Evolutionary conservation across 2,888 invertebrate genomes (phyloP), one percentile per base, ranked within the genome.

Genomic region (Pelosia muscerda): DNA sequence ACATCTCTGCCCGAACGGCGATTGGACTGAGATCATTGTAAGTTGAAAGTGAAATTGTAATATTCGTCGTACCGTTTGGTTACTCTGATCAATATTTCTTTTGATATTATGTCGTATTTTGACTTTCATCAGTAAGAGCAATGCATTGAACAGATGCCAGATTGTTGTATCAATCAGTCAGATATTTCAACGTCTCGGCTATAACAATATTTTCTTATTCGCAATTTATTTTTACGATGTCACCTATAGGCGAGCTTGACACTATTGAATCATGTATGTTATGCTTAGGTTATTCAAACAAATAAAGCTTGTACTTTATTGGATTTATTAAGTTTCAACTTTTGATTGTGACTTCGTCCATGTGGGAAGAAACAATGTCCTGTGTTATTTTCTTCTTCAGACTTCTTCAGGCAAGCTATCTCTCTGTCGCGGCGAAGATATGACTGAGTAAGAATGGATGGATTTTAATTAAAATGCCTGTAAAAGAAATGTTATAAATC

Each of bases 101-200:
- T 77, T 78, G 74, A 74, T 70, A 49, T 62, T 28, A 63, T 31
- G 65, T 68, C 74, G 81, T 89, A 87, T 90, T 90, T 88, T 87
- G 86, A 90, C 89, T 91, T 91, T 92, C 89, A 88, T 91, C 85
- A 84, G 86, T 84, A 84, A 89, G 88, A 90, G 88, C 87, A 86
- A 89, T 90, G 88, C 76, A 81, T 86, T 84, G 82, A 86, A 76
- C 91, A 89, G 87, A 88, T 84, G 85, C 83, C 86, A 86, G 85
- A 85, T 81, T 84, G 82, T 90, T 89, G 84, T 88, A 86, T 91
- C 90, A 90, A 92, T 92, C 92, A 88, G 83, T 82, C 81, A 82
- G 84, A 86, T 84, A 84, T 84, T 84, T 84, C 85, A 88, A 85
- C 84, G 78, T 79, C 78, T 76, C 76, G 81, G 78, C 85, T 86